phyloP scores from a whole-genome alignment of 2,888 invertebrate species.

The Andrena praecox region DNA sequence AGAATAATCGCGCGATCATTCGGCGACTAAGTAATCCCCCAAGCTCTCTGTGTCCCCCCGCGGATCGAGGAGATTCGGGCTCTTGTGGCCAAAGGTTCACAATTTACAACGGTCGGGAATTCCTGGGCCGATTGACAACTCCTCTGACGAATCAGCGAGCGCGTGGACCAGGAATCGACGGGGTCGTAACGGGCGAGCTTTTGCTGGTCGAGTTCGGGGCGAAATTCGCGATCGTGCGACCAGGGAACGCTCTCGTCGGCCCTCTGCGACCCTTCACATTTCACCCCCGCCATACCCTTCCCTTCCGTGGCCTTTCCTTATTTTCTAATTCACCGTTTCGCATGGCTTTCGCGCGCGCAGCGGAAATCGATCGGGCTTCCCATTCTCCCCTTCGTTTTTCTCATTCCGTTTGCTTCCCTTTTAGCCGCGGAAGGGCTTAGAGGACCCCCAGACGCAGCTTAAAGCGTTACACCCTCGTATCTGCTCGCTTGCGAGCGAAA shows the following conservation, averaged over 20 bases:
- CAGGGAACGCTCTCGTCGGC: conserved; percentile 54
- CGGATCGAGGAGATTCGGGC: conserved; percentile 46
- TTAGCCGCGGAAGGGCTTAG: conserved; percentile 36
- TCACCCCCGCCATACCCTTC: neutral
- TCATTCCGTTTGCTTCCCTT: conserved; percentile 11
- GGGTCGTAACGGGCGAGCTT: conserved; percentile 56
- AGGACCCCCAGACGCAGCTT: conserved; percentile 27
- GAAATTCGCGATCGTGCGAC: conserved; percentile 59
- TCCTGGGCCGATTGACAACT: conserved; percentile 63
- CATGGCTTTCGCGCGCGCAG: conserved; percentile 18
- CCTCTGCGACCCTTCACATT: neutral
- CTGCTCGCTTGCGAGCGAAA: conserved; percentile 39
- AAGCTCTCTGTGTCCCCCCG: conserved; percentile 12
- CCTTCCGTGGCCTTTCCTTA: conserved; percentile 1
- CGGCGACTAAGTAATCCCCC: neutral
- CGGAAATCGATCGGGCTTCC: conserved; percentile 49
- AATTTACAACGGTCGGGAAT: conserved; percentile 60
- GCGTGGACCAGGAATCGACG: conserved; percentile 48
- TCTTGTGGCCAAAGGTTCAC: conserved; percentile 52
- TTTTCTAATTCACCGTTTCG: conserved; percentile 36
- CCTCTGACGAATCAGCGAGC: conserved; percentile 43
- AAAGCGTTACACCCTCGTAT: conserved; percentile 22
- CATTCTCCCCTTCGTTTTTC: conserved; percentile 23
- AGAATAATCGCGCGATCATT: conserved; percentile 51
- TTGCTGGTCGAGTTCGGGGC: conserved; percentile 25